Evolutionary conservation across 2,888 invertebrate species (phyloP).

Genomic region (Venusia cambrica): DNA sequence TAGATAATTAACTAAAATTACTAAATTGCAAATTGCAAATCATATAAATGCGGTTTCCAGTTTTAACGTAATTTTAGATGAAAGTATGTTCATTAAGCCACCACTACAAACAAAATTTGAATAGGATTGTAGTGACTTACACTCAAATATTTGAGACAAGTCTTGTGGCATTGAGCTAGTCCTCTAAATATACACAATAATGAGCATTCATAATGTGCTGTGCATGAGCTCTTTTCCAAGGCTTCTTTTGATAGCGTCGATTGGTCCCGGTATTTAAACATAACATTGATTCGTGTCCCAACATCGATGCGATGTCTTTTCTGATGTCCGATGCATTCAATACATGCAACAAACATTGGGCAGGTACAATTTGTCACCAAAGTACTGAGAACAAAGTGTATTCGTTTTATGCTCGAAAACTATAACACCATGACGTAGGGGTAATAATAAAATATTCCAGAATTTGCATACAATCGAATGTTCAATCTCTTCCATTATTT

Average conservation of each 20-base stretch:
- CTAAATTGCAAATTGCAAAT: no score
- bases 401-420: conserved; percentile 51
- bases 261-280: conserved; percentile 4
- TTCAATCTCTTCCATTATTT: conserved; percentile 43
- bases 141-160: conserved; percentile 5
- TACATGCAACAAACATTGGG: background rate
- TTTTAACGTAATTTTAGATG: no score
- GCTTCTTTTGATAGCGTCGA: conserved; percentile 1
- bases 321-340: background rate
- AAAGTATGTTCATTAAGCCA: no score
- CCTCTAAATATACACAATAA: background rate
- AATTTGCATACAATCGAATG: conserved; percentile 57
- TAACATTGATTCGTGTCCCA: conserved; percentile 2
- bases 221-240: conserved; percentile 4
- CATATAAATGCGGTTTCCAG: no score
- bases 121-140: conserved; percentile 3
- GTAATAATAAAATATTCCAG: conserved; percentile 39
- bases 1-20: no score
- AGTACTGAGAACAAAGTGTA: conserved; percentile 41
- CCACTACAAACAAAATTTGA: no score
- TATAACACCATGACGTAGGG: conserved; percentile 50
- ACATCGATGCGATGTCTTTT: background rate
- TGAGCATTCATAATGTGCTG: conserved; percentile 1
- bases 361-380: conserved; percentile 53
- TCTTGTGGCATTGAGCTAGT: background rate